Conservation (phyloP, 2,113 vertebrate genomes). For the Xyliphius kryptos region DNA sequence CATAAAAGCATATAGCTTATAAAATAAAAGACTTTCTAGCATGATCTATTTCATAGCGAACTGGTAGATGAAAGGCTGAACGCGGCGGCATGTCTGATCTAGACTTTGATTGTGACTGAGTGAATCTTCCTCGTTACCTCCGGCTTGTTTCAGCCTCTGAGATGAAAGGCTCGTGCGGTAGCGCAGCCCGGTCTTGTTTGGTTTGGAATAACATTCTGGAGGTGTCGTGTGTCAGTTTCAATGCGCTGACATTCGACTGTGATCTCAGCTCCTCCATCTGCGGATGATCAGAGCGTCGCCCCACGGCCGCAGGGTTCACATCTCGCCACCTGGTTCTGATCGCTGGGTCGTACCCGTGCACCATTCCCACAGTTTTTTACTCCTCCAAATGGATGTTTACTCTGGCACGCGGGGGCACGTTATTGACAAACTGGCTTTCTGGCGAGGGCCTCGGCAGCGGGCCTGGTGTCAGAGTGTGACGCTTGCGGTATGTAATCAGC, state of each 20-base stretch:
- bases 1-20: no score
- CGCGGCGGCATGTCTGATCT: no score
- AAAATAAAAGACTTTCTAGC: no score
- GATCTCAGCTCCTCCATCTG: slow-evolving; percentile 20
- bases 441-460: not conserved
- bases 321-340: slow-evolving; percentile 27
- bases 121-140: not conserved
- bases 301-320: slow-evolving; percentile 8
- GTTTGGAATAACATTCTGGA: slow-evolving; percentile 14
- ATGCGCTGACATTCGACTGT: slow-evolving; percentile 16
- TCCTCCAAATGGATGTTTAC: slow-evolving; percentile 9
- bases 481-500: slow-evolving; percentile 16
- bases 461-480: not conserved
- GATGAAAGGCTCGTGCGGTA: slow-evolving; percentile 9
- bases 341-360: not conserved
- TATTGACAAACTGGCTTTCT: slow-evolving; percentile 16
- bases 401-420: not conserved
- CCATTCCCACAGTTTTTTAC: not conserved
- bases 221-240: slow-evolving; percentile 22
- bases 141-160: not conserved
- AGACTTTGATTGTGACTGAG: no score
- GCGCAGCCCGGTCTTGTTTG: not conserved
- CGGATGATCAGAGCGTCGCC: slow-evolving; percentile 6
- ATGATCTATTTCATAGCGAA: no score
- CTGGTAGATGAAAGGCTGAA: no score